Conservation (phyloP, 2,797 vertebrate genomes). For the Podarcis siculus region DNA sequence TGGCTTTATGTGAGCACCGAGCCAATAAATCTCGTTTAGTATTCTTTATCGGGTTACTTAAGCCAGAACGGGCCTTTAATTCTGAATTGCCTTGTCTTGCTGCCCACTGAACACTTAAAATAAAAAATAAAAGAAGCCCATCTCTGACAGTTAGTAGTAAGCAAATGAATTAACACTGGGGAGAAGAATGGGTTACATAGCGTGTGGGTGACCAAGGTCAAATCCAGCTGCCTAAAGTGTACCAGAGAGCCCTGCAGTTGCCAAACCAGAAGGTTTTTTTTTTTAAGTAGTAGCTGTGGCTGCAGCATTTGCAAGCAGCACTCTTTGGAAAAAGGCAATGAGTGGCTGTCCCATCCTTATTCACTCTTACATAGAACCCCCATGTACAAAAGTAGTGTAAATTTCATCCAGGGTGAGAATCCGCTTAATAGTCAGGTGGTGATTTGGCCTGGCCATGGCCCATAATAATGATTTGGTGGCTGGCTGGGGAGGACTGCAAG, state of each 20-base stretch:
- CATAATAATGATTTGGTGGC: too few relatives aligned
- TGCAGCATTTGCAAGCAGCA: background rate
- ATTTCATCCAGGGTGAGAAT: background rate
- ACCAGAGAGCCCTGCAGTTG: background rate
- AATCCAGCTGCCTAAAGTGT: too few relatives aligned
- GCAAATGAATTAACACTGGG: slow-evolving; percentile 18
- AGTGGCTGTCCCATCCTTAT: background rate
- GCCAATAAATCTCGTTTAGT: slow-evolving; percentile 39
- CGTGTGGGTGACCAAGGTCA: background rate
- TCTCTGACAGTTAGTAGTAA: slow-evolving; percentile 18
- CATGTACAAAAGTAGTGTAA: background rate
- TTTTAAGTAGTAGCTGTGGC: too few relatives aligned
- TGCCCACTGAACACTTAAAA: background rate
- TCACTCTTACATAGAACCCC: background rate
- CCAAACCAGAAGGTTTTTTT: background rate
- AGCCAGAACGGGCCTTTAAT: slow-evolving; percentile 44
- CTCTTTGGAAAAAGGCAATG: background rate
- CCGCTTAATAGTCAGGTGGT: too few relatives aligned
- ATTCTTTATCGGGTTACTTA: slow-evolving; percentile 39
- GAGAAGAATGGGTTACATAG: slow-evolving; percentile 26
- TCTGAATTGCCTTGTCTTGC: slow-evolving; percentile 36
- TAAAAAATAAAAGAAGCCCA: slow-evolving; percentile 10
- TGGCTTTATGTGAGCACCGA: slow-evolving; percentile 28
- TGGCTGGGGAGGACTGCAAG: too few relatives aligned
- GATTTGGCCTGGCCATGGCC: too few relatives aligned